A percentile compares a stretch with the other conserved stretches of the same genome.
These are phyloP conservation scores for Neomonachus schauinslandi DNA, from an alignment of 2,113 vertebrate genomes.

Conservation along the genomic window DNA sequence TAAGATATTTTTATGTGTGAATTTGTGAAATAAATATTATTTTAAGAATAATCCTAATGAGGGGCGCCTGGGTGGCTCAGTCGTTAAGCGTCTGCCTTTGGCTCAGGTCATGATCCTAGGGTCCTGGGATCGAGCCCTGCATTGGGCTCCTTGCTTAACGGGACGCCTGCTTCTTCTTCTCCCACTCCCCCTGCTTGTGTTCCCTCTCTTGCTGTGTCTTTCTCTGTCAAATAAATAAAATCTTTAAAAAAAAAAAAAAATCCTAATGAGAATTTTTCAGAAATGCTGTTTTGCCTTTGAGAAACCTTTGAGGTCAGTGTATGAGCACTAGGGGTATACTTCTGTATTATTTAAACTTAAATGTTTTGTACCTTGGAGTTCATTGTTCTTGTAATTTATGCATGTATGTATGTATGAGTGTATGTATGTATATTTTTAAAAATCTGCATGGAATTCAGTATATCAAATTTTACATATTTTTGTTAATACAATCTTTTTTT, in stretches of 20 bases:
- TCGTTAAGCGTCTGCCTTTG: too few species aligned
- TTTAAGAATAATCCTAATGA: conserved; percentile 1
- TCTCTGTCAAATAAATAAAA: too few species aligned
- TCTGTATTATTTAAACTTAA: background rate
- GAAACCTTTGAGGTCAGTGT: background rate
- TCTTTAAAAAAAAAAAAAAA: background rate
- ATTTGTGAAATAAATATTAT: background rate
- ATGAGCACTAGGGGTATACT: background rate
- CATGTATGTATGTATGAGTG: background rate
- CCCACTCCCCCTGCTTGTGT: too few species aligned
- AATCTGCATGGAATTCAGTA: background rate
- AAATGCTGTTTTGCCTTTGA: background rate
- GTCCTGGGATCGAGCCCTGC: too few species aligned
- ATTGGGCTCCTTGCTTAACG: too few species aligned
- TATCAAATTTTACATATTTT: background rate
- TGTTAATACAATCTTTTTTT: background rate
- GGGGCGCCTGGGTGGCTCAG: too few species aligned
- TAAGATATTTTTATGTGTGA: background rate
- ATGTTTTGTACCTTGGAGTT: background rate
- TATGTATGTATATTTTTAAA: background rate
- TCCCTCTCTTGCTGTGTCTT: too few species aligned
- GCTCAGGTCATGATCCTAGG: too few species aligned
- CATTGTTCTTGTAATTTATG: background rate
- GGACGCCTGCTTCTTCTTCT: too few species aligned
- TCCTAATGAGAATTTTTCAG: background rate